Percentiles rank a stretch among this genome's conserved stretches.
Conservation (phyloP, 2,888 invertebrate genomes). For the Amphipyra tragopoginis region DNA sequence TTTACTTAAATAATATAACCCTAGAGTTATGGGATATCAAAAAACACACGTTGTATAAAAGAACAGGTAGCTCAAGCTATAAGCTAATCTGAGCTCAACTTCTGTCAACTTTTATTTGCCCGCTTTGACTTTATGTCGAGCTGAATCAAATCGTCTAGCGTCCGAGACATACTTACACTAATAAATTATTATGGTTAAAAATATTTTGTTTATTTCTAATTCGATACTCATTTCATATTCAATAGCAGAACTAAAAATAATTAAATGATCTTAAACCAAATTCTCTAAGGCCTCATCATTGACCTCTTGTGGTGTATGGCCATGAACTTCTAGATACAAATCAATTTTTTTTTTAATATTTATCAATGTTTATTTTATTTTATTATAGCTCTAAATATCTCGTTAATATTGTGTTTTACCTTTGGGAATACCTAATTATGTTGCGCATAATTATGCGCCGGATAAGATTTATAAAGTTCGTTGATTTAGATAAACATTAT, state of each 20-base stretch:
- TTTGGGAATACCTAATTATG: background rate
- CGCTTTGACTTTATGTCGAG: no score
- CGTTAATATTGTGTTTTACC: background rate
- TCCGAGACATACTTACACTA: no score
- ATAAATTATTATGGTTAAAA: background rate
- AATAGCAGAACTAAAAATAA: constrained; percentile 15
- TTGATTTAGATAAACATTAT: background rate
- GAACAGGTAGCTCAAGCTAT: no score
- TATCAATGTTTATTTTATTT: background rate
- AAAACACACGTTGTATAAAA: no score
- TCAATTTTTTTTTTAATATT: background rate
- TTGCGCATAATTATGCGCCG: background rate
- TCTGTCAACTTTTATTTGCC: no score
- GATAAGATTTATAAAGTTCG: background rate
- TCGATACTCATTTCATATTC: constrained; percentile 1
- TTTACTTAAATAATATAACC: no score
- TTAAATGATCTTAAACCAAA: constrained; percentile 14
- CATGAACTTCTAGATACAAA: background rate
- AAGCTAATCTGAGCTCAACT: no score
- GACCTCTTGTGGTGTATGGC: constrained; percentile 6
- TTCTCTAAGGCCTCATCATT: constrained; percentile 6
- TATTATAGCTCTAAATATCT: background rate
- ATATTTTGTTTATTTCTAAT: background rate
- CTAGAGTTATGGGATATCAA: no score
- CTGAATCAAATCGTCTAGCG: no score